Evolutionary conservation across 2,113 vertebrate species (phyloP), one percentile per base, ranked within the genome.

Genomic region (Sander vitreus): DNA sequence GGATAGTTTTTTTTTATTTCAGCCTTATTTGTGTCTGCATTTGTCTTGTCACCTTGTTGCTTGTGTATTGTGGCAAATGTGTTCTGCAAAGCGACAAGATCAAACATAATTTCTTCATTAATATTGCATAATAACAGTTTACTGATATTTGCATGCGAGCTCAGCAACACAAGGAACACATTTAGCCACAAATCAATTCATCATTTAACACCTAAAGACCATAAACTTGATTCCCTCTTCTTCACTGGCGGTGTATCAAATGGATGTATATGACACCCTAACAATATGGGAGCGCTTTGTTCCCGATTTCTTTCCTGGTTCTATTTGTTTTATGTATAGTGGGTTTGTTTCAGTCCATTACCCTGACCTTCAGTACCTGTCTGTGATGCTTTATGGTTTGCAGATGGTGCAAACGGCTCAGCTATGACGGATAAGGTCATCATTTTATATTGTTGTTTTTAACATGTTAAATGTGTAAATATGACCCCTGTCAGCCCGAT

Each of bases 291-390:
- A 47, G 12, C 55, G 30, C 36, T 19, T 50, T 59, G 36, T 30
- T 14, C 11, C 43, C 10, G 6, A 1, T 62, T 6, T 33, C 33
- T 33, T 33, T 33, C 33, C 33, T 33, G 33, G 30, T 23, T 33
- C 8, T 58, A 64, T 50, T 45, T 30, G 15, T 70, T 70, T 12
- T 30, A 59, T 36, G 10, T 36, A 23, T 47, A 21, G 14, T 53
- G 39, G 53, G 6, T 79, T 73, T 68, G 85, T 82, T 76, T 76
- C 81, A 60, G 71, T 66, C 45, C 67, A 82, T 83, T 85, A 74
- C 45, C 27, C 58, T 47, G 6, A 70, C 64, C 73, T 76, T 73
- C 58, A 60, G 18, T 5, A 25, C 0, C 14, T 53, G 33, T 47
- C 45, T n/a, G 30, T 45, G n/a, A 70, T 39, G 64, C 39, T 69